Evolutionary conservation across 1,140 invertebrate species (phyloP), one percentile per base, ranked within the genome.

Genomic region (Drepana arcuata): DNA sequence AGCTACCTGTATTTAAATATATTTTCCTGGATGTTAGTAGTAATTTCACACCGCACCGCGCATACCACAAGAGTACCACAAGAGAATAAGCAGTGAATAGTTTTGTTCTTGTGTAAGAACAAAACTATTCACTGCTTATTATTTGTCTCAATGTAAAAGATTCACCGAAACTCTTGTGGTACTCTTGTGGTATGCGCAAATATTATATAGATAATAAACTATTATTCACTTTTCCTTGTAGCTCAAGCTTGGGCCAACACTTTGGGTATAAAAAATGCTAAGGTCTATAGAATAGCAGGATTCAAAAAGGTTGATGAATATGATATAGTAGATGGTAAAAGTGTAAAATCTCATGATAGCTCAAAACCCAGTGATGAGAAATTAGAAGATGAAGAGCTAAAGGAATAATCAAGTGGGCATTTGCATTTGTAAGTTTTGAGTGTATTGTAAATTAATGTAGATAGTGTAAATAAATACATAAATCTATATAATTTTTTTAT

Each of bases 221-320:
- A n/a, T n/a, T n/a, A n/a, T n/a, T n/a, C n/a, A n/a, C n/a, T n/a
- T n/a, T n/a, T n/a, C n/a, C n/a, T 56, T 74, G 34, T 54, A 87
- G 86, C 61, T 40, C 59, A 60, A 44, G 68, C 81, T 33, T 88
- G 84, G 85, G 78, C 83, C 3, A 71, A 83, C 39, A 82, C 75
- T 30, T 50, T 88, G 36, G 81, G 82, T 31, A 85, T 86, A 33
- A 72, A 84, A 54, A 83, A 87, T 63, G 86, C 86, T 0, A 84
- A 78, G 50, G 84, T 87, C 4, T 68, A 73, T 14, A 82, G 77
- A 59, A 67, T 87, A 50, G 68, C 75, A 16, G 85, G 85, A 24
- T 69, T 86, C 6, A 64, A 64, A 40, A 74, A 80, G 54, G 66
- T 78, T 10, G 68, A 73, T 50, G 72, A 81, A 48, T 79, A 77